A percentile compares a stretch with the other conserved stretches of the same genome.
Conservation (phyloP, 2,113 vertebrate genomes). For the Pholis gunnellus region DNA sequence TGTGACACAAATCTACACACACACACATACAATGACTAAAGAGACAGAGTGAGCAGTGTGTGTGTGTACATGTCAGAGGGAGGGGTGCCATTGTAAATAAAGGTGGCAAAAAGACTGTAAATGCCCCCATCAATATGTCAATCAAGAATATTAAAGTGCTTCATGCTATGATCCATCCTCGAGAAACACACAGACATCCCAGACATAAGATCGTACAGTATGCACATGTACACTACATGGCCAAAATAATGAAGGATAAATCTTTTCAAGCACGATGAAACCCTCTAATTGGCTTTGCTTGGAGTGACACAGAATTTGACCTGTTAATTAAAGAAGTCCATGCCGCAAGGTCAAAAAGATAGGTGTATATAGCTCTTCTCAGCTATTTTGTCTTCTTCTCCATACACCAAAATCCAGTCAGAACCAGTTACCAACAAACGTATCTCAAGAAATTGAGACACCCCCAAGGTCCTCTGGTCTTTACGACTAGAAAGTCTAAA, state of each 20-base stretch:
- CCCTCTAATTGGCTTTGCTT: neutral
- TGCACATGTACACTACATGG: neutral
- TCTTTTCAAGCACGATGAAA: too few relatives aligned
- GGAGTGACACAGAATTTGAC: neutral
- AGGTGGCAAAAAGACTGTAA: neutral
- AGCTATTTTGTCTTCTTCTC: neutral
- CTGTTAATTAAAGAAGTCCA: neutral
- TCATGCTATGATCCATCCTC: neutral
- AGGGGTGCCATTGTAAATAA: slow-evolving; percentile 20
- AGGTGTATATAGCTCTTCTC: neutral
- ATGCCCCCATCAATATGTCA: slow-evolving; percentile 50
- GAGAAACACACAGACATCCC: neutral
- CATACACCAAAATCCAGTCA: neutral
- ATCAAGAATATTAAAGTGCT: slow-evolving; percentile 32
- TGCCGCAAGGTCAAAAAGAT: neutral
- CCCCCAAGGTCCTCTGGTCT: neutral
- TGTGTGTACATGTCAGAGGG: neutral
- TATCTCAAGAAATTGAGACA: neutral
- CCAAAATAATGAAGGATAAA: neutral
- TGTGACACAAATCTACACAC: neutral
- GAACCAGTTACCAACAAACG: neutral
- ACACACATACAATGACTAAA: neutral
- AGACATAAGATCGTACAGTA: neutral
- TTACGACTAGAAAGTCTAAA: neutral
- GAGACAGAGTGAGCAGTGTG: neutral